Percentiles rank a stretch among this genome's conserved stretches.
These are phyloP conservation scores for Dallia pectoralis DNA, from an alignment of 2,797 vertebrate species.

Conservation along the genomic window DNA sequence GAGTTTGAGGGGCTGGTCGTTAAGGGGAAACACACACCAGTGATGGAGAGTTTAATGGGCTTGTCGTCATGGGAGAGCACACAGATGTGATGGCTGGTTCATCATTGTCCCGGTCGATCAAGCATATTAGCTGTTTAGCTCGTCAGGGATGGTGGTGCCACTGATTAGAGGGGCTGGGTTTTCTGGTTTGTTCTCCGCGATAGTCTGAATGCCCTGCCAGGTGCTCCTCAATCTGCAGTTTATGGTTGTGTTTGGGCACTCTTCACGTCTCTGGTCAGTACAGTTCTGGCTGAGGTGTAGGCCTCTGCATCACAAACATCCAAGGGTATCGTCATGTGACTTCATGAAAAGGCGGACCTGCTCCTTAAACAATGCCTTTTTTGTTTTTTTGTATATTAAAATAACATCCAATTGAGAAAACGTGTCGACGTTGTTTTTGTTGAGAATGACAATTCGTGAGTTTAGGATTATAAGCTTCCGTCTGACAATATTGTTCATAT, in stretches of 20 bases:
- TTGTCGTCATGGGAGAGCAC: background rate
- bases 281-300: constrained; percentile 10
- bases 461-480: too few species aligned
- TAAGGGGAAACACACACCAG: background rate
- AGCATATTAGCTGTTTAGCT: background rate
- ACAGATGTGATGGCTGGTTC: background rate
- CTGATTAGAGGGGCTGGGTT: background rate
- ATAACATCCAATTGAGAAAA: too few species aligned
- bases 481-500: too few species aligned
- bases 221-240: background rate
- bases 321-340: background rate
- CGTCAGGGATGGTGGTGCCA: too few species aligned
- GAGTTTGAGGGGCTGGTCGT: background rate
- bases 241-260: background rate
- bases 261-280: background rate
- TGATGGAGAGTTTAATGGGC: background rate
- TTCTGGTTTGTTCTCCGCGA: background rate
- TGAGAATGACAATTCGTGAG: too few species aligned
- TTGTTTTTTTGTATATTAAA: too few species aligned
- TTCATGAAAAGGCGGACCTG: background rate
- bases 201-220: constrained; percentile 14
- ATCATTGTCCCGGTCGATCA: constrained; percentile 1
- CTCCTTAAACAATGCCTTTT: background rate
- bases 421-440: too few species aligned
- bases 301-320: background rate